A percentile compares a stretch with the other conserved stretches of the same genome.
Evolutionary conservation across 2,888 invertebrate species (phyloP).

Genomic region (Dolomedes plantarius): DNA sequence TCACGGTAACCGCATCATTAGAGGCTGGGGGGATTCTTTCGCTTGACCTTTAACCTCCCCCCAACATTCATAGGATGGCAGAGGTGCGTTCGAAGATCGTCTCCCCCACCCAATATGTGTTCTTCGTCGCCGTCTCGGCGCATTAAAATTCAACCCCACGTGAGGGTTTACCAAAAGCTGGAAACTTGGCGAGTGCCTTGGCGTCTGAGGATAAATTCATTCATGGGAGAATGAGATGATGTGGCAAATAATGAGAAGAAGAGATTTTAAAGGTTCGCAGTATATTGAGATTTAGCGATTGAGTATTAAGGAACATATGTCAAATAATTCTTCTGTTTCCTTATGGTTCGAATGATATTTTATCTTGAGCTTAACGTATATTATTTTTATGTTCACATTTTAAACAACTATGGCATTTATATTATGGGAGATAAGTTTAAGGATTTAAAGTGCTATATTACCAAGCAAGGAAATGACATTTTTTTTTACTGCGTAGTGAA

Average conservation of each 20-base stretch:
- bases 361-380: no score
- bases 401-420: no score
- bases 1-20: slow-evolving; percentile 69
- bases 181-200: not conserved
- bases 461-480: no score
- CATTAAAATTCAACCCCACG: slow-evolving; percentile 58
- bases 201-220: not conserved
- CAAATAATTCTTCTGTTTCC: no score
- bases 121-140: slow-evolving; percentile 26
- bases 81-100: slow-evolving; percentile 27
- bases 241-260: not conserved
- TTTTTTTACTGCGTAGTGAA: no score
- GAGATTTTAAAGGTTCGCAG: not conserved
- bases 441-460: no score
- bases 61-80: slow-evolving; percentile 60
- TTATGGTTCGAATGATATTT: no score
- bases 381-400: no score
- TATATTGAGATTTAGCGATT: no score
- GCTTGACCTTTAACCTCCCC: slow-evolving; percentile 60
- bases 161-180: slow-evolving; percentile 40
- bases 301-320: no score
- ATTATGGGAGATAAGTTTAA: no score
- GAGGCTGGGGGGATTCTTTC: slow-evolving; percentile 37
- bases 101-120: slow-evolving; percentile 5
- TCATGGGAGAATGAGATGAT: not conserved